Percentiles rank a stretch among this genome's conserved stretches.
Evolutionary conservation across 2,797 vertebrate species (phyloP).

Genomic region (Betta splendens): DNA sequence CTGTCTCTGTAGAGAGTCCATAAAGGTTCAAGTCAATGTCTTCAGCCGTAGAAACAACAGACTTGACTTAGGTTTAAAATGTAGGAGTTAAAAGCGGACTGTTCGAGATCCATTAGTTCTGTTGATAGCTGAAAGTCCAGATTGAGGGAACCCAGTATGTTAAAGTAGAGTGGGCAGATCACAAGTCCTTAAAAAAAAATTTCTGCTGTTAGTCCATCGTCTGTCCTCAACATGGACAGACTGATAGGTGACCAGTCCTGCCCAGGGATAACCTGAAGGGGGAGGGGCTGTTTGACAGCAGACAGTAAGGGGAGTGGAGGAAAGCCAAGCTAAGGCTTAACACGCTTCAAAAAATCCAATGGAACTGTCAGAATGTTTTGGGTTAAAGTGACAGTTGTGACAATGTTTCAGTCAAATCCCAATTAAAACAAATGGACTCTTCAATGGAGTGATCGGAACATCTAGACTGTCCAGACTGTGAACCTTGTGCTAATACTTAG

Average conservation of each 20-base stretch:
- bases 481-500: conserved; percentile 52
- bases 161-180: too few species aligned
- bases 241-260: too few species aligned
- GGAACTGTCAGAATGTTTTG: conserved; percentile 13
- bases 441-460: conserved; percentile 64
- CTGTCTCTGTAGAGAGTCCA: conserved; percentile 76
- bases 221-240: too few species aligned
- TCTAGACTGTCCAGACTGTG: conserved; percentile 41
- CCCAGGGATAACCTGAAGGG: too few species aligned
- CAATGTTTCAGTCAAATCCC: conserved; percentile 27
- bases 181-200: too few species aligned
- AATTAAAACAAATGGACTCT: conserved; percentile 68
- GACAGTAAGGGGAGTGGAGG: conserved; percentile 24
- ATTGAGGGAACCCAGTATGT: too few species aligned
- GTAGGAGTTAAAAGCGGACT: conserved; percentile 27
- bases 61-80: conserved; percentile 24
- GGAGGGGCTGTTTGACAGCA: too few species aligned
- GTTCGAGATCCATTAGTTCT: conserved; percentile 23
- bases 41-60: conserved; percentile 35
- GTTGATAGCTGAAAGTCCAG: conserved; percentile 42
- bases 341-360: too few species aligned
- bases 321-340: conserved; percentile 40
- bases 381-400: conserved; percentile 36
- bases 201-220: too few species aligned
- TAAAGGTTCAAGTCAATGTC: conserved; percentile 68